Evolutionary conservation across 2,797 vertebrate species (phyloP), one percentile per base, ranked within the genome.

Genomic region (Gallinago nigripennis): DNA sequence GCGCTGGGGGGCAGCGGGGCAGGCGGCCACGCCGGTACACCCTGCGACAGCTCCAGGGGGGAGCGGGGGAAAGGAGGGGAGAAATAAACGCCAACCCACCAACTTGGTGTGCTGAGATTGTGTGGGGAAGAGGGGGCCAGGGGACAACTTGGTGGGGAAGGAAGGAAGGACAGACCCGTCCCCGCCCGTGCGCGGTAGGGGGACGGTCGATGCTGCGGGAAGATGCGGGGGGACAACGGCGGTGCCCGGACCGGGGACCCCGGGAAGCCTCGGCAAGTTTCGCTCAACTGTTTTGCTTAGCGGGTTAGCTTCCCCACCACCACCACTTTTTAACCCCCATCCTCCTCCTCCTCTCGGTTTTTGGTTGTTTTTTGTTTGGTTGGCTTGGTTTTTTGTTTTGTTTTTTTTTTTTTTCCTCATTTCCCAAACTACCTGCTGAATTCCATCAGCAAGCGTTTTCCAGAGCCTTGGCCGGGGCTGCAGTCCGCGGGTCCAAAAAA

Each of bases 361-460:
- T 30, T 53, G 11, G 20, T 46, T 46, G 45, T 46, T 43, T 17
- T 46, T 46, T 20, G 43, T 20, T 45, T 20, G 10, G n/a, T n/a
- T n/a, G n/a, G n/a, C n/a, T n/a, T n/a, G n/a, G n/a, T n/a, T n/a
- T n/a, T 46, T 46, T 19, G 19, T 11, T 45, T 45, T 45, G 33
- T 33, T 3, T 46, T 46, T 46, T 48, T 48, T 46, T 23, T 46
- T 48, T 16, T 7, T 3, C 1, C 15, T 19, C 6, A 57, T 8
- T 16, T 11, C 7, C 41, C 45, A n/a, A 94, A 48, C 80, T 86
- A 95, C 87, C 87, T 94, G 79, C 95, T 58, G 60, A 80, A 80
- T 87, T 84, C 76, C 65, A 45, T 75, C 82, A 77, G 65, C 66
- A 50, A 39, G 50, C 43, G 50, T 63, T 89, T 89, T 90, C 33